phyloP scores from a whole-genome alignment of 92 coral and sea anemone genomes.

The Porites lobata region DNA sequence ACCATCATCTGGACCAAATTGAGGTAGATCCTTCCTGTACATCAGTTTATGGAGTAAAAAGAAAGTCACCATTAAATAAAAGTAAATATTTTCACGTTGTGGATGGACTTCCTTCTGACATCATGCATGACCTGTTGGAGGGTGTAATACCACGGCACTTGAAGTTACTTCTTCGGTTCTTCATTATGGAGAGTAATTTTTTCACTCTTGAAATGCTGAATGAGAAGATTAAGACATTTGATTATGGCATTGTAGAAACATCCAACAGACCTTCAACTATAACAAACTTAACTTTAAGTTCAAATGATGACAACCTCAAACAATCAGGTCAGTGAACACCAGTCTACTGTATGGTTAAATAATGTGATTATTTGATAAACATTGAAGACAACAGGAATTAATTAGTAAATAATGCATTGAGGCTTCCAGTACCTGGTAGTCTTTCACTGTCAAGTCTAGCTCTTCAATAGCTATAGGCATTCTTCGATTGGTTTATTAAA shows the following conservation, averaged over 20 bases:
- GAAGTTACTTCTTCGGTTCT: conserved; percentile 51
- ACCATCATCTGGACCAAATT: conserved; percentile 47
- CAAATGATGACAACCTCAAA: conserved; percentile 34
- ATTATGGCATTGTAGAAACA: conserved; percentile 55
- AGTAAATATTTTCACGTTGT: conserved; percentile 74
- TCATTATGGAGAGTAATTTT: conserved; percentile 30
- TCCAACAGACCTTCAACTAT: conserved; percentile 56
- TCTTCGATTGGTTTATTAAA: no score
- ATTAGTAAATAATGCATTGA: no score
- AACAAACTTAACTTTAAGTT: conserved; percentile 20
- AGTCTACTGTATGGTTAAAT: neutral
- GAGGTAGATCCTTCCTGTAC: conserved; percentile 59
- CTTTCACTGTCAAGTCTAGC: no score
- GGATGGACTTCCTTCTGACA: conserved; percentile 75
- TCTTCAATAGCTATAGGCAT: no score
- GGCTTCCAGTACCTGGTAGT: no score
- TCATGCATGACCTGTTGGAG: conserved; percentile 77
- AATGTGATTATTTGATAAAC: conserved; percentile 13
- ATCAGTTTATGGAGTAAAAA: conserved; percentile 69
- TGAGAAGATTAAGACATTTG: conserved; percentile 41
- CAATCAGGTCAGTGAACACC: conserved; percentile 53
- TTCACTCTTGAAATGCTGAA: conserved; percentile 56
- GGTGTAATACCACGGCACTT: conserved; percentile 67
- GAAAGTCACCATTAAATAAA: conserved; percentile 50
- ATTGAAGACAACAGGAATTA: neutral